Base-by-base conservation (phyloP, 2,797 vertebrate species). In the Novumbra hubbsi region DNA sequence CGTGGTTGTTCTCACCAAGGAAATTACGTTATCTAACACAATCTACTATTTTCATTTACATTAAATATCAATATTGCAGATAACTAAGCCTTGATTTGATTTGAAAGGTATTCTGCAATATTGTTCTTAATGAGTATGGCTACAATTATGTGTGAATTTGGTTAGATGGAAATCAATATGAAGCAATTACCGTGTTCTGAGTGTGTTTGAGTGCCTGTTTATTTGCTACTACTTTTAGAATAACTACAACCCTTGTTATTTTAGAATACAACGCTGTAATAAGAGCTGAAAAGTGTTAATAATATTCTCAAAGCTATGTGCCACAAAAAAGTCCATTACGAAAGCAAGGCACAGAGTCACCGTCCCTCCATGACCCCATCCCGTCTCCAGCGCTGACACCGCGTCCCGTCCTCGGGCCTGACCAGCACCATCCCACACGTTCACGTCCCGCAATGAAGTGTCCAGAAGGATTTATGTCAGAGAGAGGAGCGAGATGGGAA, bases 401-500 rank as follows among this genome's bases (percentile, higher is more conserved):
- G 73, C 73, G 62, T 70, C 30, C 70, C 4, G 21, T 70, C 76
- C 64, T 74, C 71, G 17, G 68, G 70, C 69, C n/a, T 0, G 16
- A 19, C 70, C 19, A 60, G 7, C 71, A 27, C 71, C 64, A 19
- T 21, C 48, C 81, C 70, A 45, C n/a, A 50, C 19, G 52, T n/a
- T 76, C 41, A 28, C 63, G 74, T 78, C 76, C 72, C 70, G 62
- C 70, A 34, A 49, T 34, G 11, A 76, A 70, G 65, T 66, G 66
- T 75, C 70, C 49, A 38, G 34, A 32, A 60, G 76, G 34, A n/a
- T 81, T 21, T 74, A 81, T 72, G 63, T 62, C 38, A 45, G 48
- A 45, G 32, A 21, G 65, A 72, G 68, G 66, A 17, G 38, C 12
- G 66, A 49, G 50, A 24, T 55, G 50, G 52, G 57, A 30, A 57